These are phyloP conservation scores for Oreochromis spilurus DNA, from an alignment of 2,113 vertebrate genomes.

Conservation along the genomic window DNA sequence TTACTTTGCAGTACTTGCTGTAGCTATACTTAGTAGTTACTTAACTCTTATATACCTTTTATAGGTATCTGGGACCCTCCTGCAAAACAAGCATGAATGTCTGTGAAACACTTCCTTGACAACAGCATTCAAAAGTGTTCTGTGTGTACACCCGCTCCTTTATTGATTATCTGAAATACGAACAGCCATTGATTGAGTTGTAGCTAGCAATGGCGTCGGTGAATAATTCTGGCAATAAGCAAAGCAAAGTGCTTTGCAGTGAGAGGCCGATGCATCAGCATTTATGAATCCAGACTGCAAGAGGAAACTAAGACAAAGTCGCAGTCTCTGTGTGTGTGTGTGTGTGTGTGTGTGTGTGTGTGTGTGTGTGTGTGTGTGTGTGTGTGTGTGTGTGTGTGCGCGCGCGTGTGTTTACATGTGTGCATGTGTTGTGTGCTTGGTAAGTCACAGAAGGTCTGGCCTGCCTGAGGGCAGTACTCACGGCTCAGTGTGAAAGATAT, in stretches of 20 bases:
- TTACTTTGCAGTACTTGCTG: background rate
- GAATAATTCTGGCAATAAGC: constrained; percentile 36
- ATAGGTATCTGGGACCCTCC: background rate
- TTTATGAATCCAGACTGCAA: constrained; percentile 7
- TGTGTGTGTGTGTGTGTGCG: background rate
- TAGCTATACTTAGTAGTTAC: background rate
- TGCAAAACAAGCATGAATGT: background rate
- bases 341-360: background rate
- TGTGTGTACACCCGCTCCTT: background rate
- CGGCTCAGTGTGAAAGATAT: constrained; percentile 44
- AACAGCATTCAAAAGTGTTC: background rate
- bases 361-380: background rate
- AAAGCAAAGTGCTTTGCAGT: background rate
- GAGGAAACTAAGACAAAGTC: too few relatives aligned
- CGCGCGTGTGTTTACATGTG: background rate
- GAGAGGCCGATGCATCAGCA: constrained; percentile 22
- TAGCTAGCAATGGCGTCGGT: background rate
- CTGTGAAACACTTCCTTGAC: background rate
- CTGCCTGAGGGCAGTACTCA: constrained; percentile 39
- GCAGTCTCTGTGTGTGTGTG: too few relatives aligned
- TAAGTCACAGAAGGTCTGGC: constrained; percentile 44
- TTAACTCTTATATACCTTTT: background rate
- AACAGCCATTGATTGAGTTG: constrained; percentile 9
- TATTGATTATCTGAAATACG: constrained; percentile 7
- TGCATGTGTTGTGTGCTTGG: background rate